Evolutionary conservation across 2,888 invertebrate genomes (phyloP).

Genomic region (Digitonthophagus gazella): DNA sequence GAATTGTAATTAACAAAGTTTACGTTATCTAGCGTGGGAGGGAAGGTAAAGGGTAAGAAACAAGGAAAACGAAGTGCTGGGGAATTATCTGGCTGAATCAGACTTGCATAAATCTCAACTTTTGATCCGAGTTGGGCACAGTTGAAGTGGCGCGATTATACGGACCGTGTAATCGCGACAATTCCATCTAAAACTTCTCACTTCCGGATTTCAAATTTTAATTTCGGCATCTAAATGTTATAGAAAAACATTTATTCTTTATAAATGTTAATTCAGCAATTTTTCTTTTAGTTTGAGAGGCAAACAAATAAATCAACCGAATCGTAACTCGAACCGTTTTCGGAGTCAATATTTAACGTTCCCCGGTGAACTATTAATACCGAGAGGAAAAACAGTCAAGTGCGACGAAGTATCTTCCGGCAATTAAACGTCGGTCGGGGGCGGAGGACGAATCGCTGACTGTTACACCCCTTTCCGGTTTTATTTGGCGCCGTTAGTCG

Average conservation of each 20-base stretch:
- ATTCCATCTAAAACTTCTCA: neutral
- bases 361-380: neutral
- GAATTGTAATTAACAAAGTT: slow-evolving; percentile 31
- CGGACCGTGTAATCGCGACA: slow-evolving; percentile 59
- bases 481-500: slow-evolving; percentile 20
- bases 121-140: slow-evolving; percentile 36
- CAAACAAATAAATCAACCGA: neutral
- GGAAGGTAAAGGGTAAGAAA: slow-evolving; percentile 19
- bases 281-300: neutral
- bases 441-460: slow-evolving; percentile 15
- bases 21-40: slow-evolving; percentile 18
- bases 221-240: too few species aligned
- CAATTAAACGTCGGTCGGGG: neutral
- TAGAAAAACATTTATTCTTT: too few species aligned
- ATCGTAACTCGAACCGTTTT: slow-evolving; percentile 9
- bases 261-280: too few species aligned
- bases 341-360: neutral
- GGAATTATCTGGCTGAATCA: slow-evolving; percentile 38
- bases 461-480: slow-evolving; percentile 18
- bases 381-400: slow-evolving; percentile 19
- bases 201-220: too few species aligned
- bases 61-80: slow-evolving; percentile 19
- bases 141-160: neutral
- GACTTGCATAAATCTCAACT: slow-evolving; percentile 43
- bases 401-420: slow-evolving; percentile 10